Percentiles rank a stretch among this genome's conserved stretches.
Evolutionary conservation across 2,113 vertebrate genomes (phyloP).

Genomic region (Cavia porcellus): DNA sequence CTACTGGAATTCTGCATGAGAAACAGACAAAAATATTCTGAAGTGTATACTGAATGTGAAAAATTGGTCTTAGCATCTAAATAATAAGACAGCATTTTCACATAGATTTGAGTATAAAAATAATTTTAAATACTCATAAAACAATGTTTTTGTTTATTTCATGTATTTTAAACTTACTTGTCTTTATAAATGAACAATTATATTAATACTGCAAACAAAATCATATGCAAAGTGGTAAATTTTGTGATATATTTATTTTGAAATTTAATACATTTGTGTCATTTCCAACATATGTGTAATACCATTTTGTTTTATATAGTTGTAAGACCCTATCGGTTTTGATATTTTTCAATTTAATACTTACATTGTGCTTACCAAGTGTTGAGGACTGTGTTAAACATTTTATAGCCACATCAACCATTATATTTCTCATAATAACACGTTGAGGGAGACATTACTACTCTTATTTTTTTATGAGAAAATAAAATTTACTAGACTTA

Average conservation of each 20-base stretch:
- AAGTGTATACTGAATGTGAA: neutral
- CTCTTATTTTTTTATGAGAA: neutral
- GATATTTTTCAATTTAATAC: conserved; percentile 34
- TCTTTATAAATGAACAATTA: neutral
- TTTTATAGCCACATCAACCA: neutral
- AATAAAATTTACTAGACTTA: neutral
- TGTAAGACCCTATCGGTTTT: neutral
- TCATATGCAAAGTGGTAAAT: neutral
- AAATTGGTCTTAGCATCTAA: neutral
- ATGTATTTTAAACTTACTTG: neutral
- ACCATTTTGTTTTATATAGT: neutral
- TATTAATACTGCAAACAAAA: neutral
- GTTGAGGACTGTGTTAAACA: neutral
- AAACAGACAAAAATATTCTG: neutral
- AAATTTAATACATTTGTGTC: neutral
- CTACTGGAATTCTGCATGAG: neutral
- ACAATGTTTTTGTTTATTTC: neutral
- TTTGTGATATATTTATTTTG: neutral
- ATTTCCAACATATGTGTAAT: neutral
- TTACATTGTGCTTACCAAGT: conserved; percentile 45
- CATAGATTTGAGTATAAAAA: neutral
- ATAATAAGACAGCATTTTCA: neutral
- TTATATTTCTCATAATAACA: conserved; percentile 4
- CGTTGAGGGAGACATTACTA: neutral
- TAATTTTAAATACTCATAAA: neutral